Evolutionary conservation across 23 tunicate species (phyloP), one percentile per base, ranked within the genome.

Genomic region (Trididemnum miniatum): DNA sequence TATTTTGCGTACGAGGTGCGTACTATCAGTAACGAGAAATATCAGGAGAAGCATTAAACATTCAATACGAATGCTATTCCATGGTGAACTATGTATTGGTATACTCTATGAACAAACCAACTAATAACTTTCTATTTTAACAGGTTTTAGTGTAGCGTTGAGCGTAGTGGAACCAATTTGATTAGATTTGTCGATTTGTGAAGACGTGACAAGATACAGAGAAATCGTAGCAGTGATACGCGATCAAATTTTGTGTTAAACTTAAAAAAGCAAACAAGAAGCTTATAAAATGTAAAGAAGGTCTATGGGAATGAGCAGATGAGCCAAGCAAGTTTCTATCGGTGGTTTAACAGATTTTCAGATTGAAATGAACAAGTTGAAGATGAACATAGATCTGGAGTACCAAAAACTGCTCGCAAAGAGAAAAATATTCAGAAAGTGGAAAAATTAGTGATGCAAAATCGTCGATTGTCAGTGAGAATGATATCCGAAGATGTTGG

Each of bases 331-430:
- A 67, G 38, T 67, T 67, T 67, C 38, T 67, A 67, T 67, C 38
- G n/a, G 75, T 67, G 75, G 38, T 67, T 67, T 32, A 67, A 67
- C 75, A 67, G 38, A 67, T 67, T 67, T 67, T 67, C 75, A 4
- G 69, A 62, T 15, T 24, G 7, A 67, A 67, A 32, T 67, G 38
- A 67, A 31, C 75, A 67, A 33, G 75, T 67, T 32, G 75, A 67
- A 67, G 75, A 67, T 31, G 38, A 32, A 67, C 7, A 37, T 38
- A 67, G 38, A 67, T 32, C 75, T 67, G 75, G 38, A 67, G 75
- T 7, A 31, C 75, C 7, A 32, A 67, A 67, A 67, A 30, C 38
- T 67, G 38, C 75, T 30, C 25, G 75, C 75, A 67, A 67, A 38
- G 75, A 67, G 38, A 38, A 67, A 67, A 67, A 67, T 24, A 67